These are phyloP conservation scores for Pandion haliaetus DNA, from an alignment of 2,113 vertebrate species.

Conservation along the genomic window DNA sequence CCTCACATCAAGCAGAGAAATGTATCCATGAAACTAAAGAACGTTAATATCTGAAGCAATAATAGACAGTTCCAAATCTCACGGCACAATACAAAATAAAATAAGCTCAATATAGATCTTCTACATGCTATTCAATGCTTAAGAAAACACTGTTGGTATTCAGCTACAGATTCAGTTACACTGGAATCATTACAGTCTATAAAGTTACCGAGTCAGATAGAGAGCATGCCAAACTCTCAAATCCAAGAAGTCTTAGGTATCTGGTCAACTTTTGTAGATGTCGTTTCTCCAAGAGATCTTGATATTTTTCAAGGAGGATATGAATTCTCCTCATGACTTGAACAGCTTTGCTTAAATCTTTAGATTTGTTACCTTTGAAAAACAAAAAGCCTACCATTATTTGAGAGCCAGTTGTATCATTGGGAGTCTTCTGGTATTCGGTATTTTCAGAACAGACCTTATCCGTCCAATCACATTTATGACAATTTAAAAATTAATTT, in stretches of 20 bases:
- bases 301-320: conserved; percentile 64
- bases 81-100: not conserved
- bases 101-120: not conserved
- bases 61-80: not conserved
- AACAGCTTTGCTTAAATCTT: conserved; percentile 68
- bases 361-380: conserved; percentile 42
- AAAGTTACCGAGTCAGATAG: conserved; percentile 57
- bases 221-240: conserved; percentile 64
- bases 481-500: not conserved
- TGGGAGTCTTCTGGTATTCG: not conserved
- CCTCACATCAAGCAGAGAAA: not conserved
- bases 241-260: conserved; percentile 65
- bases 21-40: not conserved
- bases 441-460: not conserved
- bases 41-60: not conserved
- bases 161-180: not conserved
- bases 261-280: conserved; percentile 42
- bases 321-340: conserved; percentile 75
- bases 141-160: not conserved
- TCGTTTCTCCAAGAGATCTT: conserved; percentile 55
- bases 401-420: not conserved
- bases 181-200: not conserved
- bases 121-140: not conserved
- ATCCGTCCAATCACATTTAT: not conserved
- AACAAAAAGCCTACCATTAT: not conserved